Evolutionary conservation across 2,113 vertebrate genomes (phyloP).

Genomic region (Climacteris rufus): DNA sequence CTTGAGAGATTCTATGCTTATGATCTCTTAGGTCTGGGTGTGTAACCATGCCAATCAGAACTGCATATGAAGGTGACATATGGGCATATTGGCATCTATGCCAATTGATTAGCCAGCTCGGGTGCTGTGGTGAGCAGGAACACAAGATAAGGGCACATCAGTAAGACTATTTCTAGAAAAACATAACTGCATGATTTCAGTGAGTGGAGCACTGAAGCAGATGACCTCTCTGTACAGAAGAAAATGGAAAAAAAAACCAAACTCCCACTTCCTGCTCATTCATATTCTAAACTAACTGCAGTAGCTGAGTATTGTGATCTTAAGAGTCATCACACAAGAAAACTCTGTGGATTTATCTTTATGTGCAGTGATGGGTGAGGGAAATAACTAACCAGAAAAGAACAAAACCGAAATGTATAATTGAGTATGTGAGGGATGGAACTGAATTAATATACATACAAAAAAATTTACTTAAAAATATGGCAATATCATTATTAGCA

Average conservation of each 20-base stretch:
- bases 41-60: not conserved
- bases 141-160: not conserved
- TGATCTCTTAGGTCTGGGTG: not conserved
- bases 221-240: not conserved
- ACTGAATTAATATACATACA: not conserved
- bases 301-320: not conserved
- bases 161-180: not conserved
- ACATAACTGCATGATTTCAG: not conserved
- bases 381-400: not conserved
- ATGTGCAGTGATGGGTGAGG: not conserved
- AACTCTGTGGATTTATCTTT: not conserved
- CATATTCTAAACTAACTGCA: not conserved
- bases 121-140: not conserved
- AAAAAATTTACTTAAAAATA: not conserved
- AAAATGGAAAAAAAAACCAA: not conserved
- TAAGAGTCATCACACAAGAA: not conserved
- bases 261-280: not conserved
- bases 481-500: not conserved
- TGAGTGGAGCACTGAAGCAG: not conserved
- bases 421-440: not conserved
- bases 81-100: fast-evolving
- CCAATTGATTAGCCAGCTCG: fast-evolving
- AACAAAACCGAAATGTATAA: not conserved
- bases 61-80: fast-evolving
- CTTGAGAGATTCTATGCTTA: not conserved